A percentile compares a stretch with the other conserved stretches of the same genome.
Conservation (phyloP, 2,888 invertebrate species). For the Folsomia candida region DNA sequence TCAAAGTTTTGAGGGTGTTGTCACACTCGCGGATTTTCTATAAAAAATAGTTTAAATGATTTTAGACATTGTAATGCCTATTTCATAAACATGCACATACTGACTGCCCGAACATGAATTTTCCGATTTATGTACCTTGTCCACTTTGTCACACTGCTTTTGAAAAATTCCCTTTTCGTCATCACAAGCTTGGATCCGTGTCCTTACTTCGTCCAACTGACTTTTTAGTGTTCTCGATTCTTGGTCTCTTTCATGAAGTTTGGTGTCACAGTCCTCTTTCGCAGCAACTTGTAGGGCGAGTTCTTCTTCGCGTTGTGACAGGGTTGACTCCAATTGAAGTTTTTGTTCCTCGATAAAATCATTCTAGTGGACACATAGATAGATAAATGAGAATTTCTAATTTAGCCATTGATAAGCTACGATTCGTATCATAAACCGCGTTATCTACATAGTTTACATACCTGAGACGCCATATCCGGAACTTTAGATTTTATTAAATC, state of each 20-base stretch:
- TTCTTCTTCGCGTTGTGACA: background rate
- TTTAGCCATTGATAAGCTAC: background rate
- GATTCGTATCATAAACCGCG: background rate
- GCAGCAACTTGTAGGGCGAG: background rate
- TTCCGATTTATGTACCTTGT: background rate
- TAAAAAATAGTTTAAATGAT: background rate
- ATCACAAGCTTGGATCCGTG: background rate
- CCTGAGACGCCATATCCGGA: conserved; percentile 9
- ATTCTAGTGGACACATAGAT: background rate
- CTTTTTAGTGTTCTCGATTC: background rate
- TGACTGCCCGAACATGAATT: background rate
- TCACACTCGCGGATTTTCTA: background rate
- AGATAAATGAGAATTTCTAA: background rate
- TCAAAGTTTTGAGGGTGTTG: background rate
- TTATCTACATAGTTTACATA: background rate
- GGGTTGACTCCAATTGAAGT: background rate
- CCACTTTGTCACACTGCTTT: background rate
- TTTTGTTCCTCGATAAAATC: conserved; percentile 10
- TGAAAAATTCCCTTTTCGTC: background rate
- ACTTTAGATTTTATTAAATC: background rate
- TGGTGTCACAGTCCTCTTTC: background rate
- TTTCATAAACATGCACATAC: background rate
- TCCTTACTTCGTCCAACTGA: background rate
- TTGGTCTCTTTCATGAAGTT: background rate
- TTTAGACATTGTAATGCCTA: background rate